A percentile compares a stretch with the other conserved stretches of the same genome.
Evolutionary conservation across 53 echinoderm and acorn worm species (phyloP).

Genomic region (Crossaster papposus): DNA sequence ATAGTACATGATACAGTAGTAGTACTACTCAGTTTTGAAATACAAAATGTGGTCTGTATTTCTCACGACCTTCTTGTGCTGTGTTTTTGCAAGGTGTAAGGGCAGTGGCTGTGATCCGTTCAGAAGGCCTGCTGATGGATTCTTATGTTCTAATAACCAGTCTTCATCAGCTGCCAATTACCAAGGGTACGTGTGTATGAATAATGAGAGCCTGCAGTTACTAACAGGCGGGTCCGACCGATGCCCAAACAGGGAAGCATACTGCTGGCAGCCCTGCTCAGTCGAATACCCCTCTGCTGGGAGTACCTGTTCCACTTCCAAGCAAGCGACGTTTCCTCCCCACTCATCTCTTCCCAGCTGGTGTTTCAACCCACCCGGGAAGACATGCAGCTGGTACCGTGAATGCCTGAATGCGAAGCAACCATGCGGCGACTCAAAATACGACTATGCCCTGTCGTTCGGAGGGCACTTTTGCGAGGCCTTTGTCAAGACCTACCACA

Average conservation of each 20-base stretch:
- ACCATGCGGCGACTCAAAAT: conserved; percentile 9
- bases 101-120: neutral
- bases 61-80: neutral
- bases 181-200: neutral
- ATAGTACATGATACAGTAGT: no score
- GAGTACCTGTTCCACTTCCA: neutral
- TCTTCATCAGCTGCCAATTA: neutral
- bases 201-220: neutral
- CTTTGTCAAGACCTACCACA: conserved; percentile 69
- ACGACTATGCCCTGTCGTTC: conserved; percentile 19
- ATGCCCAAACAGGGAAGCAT: neutral
- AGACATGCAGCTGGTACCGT: conserved; percentile 17
- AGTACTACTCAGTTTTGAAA: neutral
- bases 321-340: neutral
- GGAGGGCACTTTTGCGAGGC: conserved; percentile 12
- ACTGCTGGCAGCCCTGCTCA: conserved; percentile 7
- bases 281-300: neutral
- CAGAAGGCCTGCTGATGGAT: neutral
- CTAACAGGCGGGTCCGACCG: neutral
- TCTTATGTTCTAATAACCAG: neutral
- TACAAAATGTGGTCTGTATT: neutral
- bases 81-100: neutral
- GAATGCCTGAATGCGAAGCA: conserved; percentile 10
- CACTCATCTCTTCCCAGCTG: neutral
- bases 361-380: conserved; percentile 23